phyloP scores from a whole-genome alignment of 2,113 vertebrate species.

The Apeltes quadracus region DNA sequence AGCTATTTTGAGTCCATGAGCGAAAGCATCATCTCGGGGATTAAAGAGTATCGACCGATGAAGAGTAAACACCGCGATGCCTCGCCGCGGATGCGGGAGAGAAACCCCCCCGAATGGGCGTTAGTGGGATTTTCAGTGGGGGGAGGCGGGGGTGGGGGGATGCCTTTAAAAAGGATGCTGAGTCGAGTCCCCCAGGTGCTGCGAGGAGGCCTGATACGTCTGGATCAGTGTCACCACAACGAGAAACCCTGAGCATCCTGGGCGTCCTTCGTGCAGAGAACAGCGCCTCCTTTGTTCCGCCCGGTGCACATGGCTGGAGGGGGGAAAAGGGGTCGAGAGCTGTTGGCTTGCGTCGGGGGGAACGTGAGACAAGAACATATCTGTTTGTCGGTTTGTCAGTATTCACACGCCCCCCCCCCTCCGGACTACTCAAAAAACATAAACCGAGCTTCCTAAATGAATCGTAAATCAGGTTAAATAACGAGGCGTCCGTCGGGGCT shows the following conservation, averaged over 20 bases:
- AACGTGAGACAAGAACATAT: conserved; percentile 70
- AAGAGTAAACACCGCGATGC: conserved; percentile 72
- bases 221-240: conserved; percentile 55
- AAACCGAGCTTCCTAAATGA: conserved; percentile 75
- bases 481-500: conserved; percentile 51
- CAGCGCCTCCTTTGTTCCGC: conserved; percentile 63
- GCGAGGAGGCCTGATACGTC: conserved; percentile 47
- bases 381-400: conserved; percentile 77
- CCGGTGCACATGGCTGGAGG: conserved; percentile 50
- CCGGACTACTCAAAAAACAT: conserved; percentile 70
- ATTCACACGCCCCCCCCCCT: conserved; percentile 65
- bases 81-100: conserved; percentile 49
- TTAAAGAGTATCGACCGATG: conserved; percentile 75
- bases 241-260: conserved; percentile 48
- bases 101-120: conserved; percentile 26
- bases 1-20: conserved; percentile 76
- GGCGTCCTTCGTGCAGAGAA: conserved; percentile 54
- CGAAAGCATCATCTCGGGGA: conserved; percentile 75
- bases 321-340: conserved; percentile 48
- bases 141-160: conserved; percentile 17
- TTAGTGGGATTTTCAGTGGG: conserved; percentile 41
- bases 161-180: conserved; percentile 55
- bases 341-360: conserved; percentile 50
- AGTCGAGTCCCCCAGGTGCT: conserved; percentile 62
- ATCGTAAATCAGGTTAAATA: conserved; percentile 80